Evolutionary conservation across 2,888 invertebrate genomes (phyloP).

Genomic region (Anthophora plumipes): DNA sequence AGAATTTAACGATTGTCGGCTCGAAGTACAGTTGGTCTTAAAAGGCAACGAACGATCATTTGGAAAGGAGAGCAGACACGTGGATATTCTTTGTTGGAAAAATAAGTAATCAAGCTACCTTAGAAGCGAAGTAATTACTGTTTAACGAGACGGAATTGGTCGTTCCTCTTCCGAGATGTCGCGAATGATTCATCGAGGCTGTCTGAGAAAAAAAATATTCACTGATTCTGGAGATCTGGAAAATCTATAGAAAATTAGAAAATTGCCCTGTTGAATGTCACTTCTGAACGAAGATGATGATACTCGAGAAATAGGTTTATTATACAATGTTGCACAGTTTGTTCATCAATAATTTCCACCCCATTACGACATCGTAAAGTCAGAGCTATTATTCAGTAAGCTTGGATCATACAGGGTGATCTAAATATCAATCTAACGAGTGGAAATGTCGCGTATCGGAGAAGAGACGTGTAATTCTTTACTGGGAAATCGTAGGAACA

Average conservation of each 20-base stretch:
- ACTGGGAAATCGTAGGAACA: slow-evolving; percentile 23
- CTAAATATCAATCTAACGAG: slow-evolving; percentile 37
- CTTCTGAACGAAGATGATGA: no score
- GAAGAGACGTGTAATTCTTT: slow-evolving; percentile 16
- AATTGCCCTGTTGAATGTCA: no score
- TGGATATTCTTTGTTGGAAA: slow-evolving; percentile 10
- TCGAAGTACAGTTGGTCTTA: neutral
- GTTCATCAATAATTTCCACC: slow-evolving; percentile 40
- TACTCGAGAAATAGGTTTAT: neutral
- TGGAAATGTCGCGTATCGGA: neutral
- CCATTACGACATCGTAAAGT: slow-evolving; percentile 32
- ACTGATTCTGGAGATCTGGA: neutral
- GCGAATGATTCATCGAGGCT: neutral
- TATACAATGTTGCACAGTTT: neutral
- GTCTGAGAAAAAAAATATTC: neutral
- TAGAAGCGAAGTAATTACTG: slow-evolving; percentile 16
- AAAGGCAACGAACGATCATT: neutral
- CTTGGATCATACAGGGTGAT: slow-evolving; percentile 43
- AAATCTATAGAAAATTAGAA: no score
- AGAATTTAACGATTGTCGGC: no score
- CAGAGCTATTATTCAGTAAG: neutral
- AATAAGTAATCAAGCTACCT: slow-evolving; percentile 9
- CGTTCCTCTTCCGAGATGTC: slow-evolving; percentile 17
- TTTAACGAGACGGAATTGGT: slow-evolving; percentile 13
- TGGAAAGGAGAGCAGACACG: slow-evolving; percentile 2